phyloP scores from a whole-genome alignment of 1,140 invertebrate species.

The Mamestra configurata region DNA sequence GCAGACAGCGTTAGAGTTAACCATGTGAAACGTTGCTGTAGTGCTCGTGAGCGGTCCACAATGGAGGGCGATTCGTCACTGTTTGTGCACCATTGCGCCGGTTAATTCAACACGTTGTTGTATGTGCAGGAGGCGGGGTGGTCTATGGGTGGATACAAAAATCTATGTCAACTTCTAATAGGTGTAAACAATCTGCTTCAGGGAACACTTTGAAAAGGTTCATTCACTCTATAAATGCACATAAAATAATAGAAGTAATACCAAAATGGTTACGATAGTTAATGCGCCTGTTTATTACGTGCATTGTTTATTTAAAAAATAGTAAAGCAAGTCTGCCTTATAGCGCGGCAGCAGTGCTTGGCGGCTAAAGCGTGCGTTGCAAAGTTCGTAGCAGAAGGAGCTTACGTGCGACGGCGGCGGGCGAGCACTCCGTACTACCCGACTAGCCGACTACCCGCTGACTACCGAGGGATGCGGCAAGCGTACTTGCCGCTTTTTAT shows the following conservation, averaged over 20 bases:
- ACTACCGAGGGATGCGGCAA: slow-evolving; percentile 66
- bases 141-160: neutral
- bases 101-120: slow-evolving; percentile 21
- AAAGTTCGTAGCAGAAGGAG: slow-evolving; percentile 67
- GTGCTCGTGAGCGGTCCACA: slow-evolving; percentile 1
- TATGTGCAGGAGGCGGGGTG: neutral
- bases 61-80: slow-evolving; percentile 23
- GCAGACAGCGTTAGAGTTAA: slow-evolving; percentile 16
- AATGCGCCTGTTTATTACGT: neutral
- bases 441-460: slow-evolving; percentile 50
- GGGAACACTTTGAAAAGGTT: neutral
- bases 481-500: slow-evolving; percentile 81
- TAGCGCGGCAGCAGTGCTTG: slow-evolving; percentile 46
- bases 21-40: slow-evolving; percentile 22
- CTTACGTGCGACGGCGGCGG: slow-evolving; percentile 84
- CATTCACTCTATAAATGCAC: neutral
- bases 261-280: neutral
- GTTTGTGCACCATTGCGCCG: slow-evolving; percentile 14
- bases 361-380: slow-evolving; percentile 69
- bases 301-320: neutral
- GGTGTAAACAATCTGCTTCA: neutral
- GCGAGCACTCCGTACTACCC: slow-evolving; percentile 79
- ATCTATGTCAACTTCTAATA: neutral
- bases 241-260: neutral
- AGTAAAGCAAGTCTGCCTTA: neutral